Evolutionary conservation across 2,113 vertebrate genomes (phyloP).

Genomic region (Oryzias melastigma): DNA sequence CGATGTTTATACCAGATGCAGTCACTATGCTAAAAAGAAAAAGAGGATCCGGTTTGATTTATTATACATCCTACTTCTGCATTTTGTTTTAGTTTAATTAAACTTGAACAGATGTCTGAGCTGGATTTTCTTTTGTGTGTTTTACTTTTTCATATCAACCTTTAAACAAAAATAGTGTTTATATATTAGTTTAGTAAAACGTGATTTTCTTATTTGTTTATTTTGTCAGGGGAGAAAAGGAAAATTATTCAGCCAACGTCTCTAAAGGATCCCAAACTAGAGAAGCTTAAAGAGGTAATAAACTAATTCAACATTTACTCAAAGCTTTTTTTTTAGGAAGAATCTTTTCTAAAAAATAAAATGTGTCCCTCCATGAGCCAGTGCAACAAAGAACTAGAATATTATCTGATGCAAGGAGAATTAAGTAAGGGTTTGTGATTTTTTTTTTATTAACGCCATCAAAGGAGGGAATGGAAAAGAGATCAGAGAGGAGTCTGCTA

Average conservation of each 20-base stretch:
- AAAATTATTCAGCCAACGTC: constrained; percentile 80
- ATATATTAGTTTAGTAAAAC: too few species aligned
- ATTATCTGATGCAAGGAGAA: constrained; percentile 36
- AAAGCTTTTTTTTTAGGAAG: background rate
- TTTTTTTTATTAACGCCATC: constrained; percentile 66
- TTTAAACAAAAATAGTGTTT: background rate
- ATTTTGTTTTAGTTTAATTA: too few species aligned
- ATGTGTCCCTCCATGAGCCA: background rate
- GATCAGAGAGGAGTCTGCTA: constrained; percentile 24
- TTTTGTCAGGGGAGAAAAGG: constrained; percentile 77
- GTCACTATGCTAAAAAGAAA: too few species aligned
- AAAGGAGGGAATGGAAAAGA: constrained; percentile 47
- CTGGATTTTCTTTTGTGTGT: too few species aligned
- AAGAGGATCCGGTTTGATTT: too few species aligned
- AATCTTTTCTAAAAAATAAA: background rate
- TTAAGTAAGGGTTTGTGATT: constrained; percentile 45
- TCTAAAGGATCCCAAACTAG: constrained; percentile 77
- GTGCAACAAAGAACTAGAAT: constrained; percentile 32
- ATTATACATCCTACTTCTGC: too few species aligned
- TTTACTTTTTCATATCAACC: too few species aligned
- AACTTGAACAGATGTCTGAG: too few species aligned
- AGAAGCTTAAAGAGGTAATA: constrained; percentile 82
- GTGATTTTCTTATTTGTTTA: background rate
- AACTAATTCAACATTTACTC: constrained; percentile 7
- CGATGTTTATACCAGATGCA: too few species aligned